phyloP scores from a whole-genome alignment of 2,113 vertebrate genomes.

The Grallaria varia region DNA sequence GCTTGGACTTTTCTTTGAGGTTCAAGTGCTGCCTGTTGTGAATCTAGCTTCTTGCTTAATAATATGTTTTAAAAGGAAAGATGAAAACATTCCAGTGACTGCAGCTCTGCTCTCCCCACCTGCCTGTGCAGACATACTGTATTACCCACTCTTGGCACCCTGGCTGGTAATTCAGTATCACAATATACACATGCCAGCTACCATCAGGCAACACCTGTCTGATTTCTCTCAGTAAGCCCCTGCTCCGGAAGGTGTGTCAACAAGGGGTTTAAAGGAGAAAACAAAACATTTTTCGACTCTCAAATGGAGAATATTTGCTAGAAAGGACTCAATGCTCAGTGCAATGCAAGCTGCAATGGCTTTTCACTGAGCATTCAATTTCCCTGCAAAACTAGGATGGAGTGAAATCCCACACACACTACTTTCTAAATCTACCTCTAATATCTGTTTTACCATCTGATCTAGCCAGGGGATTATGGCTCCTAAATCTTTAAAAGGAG shows the following conservation, averaged over 20 bases:
- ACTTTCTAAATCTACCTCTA: background rate
- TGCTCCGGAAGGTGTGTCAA: conserved; percentile 42
- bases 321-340: background rate
- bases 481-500: conserved; percentile 32
- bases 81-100: conserved; percentile 72
- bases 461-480: background rate
- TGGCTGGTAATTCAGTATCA: conserved; percentile 67
- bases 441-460: background rate
- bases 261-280: conserved; percentile 19
- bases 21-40: conserved; percentile 18
- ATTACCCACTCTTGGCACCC: conserved; percentile 83
- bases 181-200: conserved; percentile 61
- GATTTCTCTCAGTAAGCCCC: conserved; percentile 41
- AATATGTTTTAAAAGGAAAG: conserved; percentile 72
- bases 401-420: background rate
- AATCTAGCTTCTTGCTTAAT: conserved; percentile 81
- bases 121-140: conserved; percentile 76
- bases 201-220: conserved; percentile 72
- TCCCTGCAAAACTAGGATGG: background rate
- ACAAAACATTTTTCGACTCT: background rate
- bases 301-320: background rate
- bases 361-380: background rate
- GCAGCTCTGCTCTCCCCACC: conserved; percentile 75
- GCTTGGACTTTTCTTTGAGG: background rate
- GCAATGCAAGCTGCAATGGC: background rate